phyloP scores from a whole-genome alignment of 1,140 invertebrate genomes.

The Drosophila orosa region DNA sequence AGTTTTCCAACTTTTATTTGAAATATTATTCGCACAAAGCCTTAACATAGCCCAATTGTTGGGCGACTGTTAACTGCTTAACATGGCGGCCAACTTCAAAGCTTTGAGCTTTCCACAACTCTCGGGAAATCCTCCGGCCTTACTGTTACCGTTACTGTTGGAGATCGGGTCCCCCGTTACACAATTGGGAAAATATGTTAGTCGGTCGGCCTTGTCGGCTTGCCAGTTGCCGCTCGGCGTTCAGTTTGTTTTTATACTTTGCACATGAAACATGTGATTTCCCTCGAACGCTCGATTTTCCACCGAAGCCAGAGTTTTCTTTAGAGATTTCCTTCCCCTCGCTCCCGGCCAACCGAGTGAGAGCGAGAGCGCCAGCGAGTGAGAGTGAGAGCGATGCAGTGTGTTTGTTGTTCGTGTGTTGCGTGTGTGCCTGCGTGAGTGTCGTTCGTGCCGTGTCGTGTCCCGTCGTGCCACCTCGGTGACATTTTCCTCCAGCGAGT shows the following conservation, averaged over 20 bases:
- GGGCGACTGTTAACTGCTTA: slow-evolving; percentile 6
- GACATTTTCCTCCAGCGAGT: slow-evolving; percentile 36
- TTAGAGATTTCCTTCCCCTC: slow-evolving; percentile 57
- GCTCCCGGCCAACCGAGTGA: slow-evolving; percentile 2
- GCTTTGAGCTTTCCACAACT: slow-evolving; percentile 32
- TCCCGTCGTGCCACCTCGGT: slow-evolving; percentile 14
- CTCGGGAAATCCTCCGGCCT: slow-evolving; percentile 11
- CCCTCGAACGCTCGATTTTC: slow-evolving; percentile 51
- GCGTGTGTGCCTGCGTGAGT: slow-evolving; percentile 20
- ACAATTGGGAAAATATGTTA: slow-evolving; percentile 46
- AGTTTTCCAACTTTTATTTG: background rate
- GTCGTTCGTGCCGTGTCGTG: slow-evolving; percentile 36
- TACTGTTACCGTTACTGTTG: slow-evolving; percentile 1
- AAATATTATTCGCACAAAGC: background rate
- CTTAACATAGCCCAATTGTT: slow-evolving; percentile 11
- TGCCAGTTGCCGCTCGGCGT: slow-evolving; percentile 32
- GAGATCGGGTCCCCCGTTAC: slow-evolving; percentile 33
- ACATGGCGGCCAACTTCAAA: slow-evolving; percentile 13
- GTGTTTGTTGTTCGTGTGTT: slow-evolving; percentile 22
- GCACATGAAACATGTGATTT: slow-evolving; percentile 82
- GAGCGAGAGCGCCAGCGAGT: slow-evolving; percentile 3
- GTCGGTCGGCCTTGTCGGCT: slow-evolving; percentile 37
- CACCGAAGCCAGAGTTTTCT: slow-evolving; percentile 71
- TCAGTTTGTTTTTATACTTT: slow-evolving; percentile 82
- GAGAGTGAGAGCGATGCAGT: slow-evolving; percentile 18